Base-by-base conservation (phyloP, 2,888 invertebrate genomes). In the Plutella xylostella region DNA sequence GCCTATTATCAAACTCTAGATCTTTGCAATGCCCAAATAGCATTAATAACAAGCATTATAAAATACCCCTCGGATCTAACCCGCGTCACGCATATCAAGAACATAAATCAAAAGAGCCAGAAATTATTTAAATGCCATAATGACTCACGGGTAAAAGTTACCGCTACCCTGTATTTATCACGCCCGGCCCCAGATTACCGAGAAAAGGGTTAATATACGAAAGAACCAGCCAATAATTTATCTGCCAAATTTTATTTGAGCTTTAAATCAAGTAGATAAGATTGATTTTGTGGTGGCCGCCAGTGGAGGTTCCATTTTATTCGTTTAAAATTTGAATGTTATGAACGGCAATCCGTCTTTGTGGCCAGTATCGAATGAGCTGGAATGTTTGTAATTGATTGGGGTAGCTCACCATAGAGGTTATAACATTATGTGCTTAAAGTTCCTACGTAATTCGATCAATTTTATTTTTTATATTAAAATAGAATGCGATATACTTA, bases 51-150 rank as follows among this genome's bases (percentile, higher is more conserved):
- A 37, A 25, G 15, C 15, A n/a, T 39, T 39, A 35, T 41, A 47
- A 37, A 37, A 15, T 14, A n/a, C n/a, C 52, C 51, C 50, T 56
- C 59, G 65, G 67, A 69, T 70, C 68, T 70, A 61, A 67, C 68
- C 69, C 66, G 55, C 61, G 66, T 75, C 71, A 72, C 56, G 63
- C 60, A 50, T 71, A 73, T 72, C 72, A 49, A 42, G 34, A 35
- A 44, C 51, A 72, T 78, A 78, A 78, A 77, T 78, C 78, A 77
- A 58, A 71, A 64, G 64, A 39, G 59, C 68, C 65, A 66, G 72
- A 75, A 82, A 79, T 79, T 85, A 85, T 85, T 85, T 82, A 79
- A 83, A 82, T 75, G 68, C 76, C 73, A 75, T 85, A 85, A 85
- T 84, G 80, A 80, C 72, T 75, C 73, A 71, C 68, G 78, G 64